A percentile compares a stretch with the other conserved stretches of the same genome.
phyloP scores from a whole-genome alignment of 2,113 vertebrate genomes.

The Probosciger aterrimus region DNA sequence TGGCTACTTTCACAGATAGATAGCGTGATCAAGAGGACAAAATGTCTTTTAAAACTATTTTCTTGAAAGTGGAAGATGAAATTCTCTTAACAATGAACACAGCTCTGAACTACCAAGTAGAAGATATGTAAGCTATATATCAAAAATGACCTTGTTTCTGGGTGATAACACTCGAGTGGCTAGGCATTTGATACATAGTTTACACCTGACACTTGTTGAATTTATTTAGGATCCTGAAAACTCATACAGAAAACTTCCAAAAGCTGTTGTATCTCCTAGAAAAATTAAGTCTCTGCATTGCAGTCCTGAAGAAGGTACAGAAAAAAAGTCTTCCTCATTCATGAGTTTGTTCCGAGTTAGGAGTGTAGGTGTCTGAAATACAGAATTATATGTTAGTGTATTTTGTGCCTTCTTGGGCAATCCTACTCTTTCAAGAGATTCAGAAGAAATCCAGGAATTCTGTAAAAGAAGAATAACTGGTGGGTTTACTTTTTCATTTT shows the following conservation, averaged over 20 bases:
- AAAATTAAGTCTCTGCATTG: background rate
- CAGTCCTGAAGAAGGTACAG: background rate
- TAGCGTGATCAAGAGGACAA: background rate
- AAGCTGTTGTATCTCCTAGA: background rate
- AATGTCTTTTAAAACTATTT: background rate
- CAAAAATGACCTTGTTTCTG: background rate
- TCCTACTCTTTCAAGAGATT: background rate
- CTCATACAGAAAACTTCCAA: background rate
- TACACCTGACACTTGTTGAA: background rate
- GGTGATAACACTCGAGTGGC: background rate
- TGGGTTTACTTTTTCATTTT: background rate
- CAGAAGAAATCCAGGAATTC: background rate
- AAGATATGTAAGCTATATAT: background rate
- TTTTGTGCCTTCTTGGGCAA: background rate
- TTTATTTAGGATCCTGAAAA: background rate
- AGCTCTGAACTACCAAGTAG: background rate
- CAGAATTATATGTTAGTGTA: background rate
- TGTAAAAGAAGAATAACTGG: background rate
- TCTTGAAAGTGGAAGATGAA: background rate
- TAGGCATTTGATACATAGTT: background rate
- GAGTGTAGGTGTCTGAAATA: background rate
- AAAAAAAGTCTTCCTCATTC: background rate
- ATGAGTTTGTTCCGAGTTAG: background rate
- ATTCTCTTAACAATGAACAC: background rate
- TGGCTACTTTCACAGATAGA: background rate